These are phyloP conservation scores for Acrossocheilus fasciatus DNA, from an alignment of 2,797 vertebrate species.

Conservation along the genomic window DNA sequence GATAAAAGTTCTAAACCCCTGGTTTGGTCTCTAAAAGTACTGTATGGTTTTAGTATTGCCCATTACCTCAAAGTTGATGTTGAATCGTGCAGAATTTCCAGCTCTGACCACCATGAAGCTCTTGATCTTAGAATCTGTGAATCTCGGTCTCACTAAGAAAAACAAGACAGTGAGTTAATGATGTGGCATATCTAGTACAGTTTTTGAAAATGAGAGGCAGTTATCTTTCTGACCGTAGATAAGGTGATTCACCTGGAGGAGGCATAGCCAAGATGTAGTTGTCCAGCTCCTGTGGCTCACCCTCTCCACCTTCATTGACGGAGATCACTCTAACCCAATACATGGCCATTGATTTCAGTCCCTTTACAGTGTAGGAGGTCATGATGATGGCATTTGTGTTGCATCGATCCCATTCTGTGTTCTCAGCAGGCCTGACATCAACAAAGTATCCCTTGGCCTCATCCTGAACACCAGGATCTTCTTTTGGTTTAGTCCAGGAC, in stretches of 20 bases:
- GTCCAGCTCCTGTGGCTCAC: constrained; percentile 78
- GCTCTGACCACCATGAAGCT: constrained; percentile 83
- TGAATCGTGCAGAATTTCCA: constrained; percentile 83
- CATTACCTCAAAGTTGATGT: constrained; percentile 88
- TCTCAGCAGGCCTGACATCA: constrained; percentile 82
- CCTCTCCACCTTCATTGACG: constrained; percentile 79
- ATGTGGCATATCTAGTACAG: not conserved
- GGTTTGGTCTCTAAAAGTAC: constrained; percentile 18
- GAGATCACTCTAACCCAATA: constrained; percentile 86
- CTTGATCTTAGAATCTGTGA: constrained; percentile 82
- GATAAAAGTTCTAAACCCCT: not conserved
- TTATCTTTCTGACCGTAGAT: constrained; percentile 1
- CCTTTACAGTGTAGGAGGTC: constrained; percentile 81
- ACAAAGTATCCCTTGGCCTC: constrained; percentile 86
- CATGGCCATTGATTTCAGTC: constrained; percentile 80
- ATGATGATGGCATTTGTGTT: constrained; percentile 74
- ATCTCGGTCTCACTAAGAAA: constrained; percentile 83
- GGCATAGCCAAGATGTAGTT: constrained; percentile 78
- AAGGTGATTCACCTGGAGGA: constrained; percentile 76
- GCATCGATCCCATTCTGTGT: constrained; percentile 84
- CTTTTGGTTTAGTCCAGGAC: constrained; percentile 84
- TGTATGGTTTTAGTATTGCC: not conserved
- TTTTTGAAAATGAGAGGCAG: not conserved
- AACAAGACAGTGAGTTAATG: not conserved
- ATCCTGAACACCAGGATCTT: constrained; percentile 70